A percentile compares a stretch with the other conserved stretches of the same genome.
Conservation (phyloP, 2,797 vertebrate genomes). For the Delichon dasypus region DNA sequence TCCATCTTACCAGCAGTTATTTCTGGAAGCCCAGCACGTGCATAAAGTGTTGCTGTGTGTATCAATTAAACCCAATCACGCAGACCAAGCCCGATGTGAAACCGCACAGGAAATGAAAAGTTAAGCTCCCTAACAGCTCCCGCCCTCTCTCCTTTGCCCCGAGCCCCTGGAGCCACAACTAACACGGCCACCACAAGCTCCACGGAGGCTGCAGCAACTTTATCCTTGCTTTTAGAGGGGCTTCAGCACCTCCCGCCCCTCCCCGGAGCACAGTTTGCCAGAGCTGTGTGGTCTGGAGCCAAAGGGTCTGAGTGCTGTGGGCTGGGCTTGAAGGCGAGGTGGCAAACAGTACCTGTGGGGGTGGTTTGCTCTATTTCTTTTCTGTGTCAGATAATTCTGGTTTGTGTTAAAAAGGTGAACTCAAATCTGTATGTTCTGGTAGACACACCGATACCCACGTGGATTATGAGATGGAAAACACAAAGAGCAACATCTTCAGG, state of each 20-base stretch:
- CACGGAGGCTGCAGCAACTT: background rate
- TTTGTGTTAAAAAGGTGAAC: background rate
- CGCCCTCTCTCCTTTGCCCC: background rate
- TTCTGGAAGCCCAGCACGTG: background rate
- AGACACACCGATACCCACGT: background rate
- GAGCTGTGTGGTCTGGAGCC: background rate
- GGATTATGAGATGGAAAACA: accelerated
- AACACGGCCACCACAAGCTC: background rate
- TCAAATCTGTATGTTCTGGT: accelerated
- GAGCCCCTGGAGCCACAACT: background rate
- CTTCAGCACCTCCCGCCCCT: background rate
- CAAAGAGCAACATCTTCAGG: background rate
- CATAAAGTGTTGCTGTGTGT: background rate
- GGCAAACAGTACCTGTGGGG: background rate
- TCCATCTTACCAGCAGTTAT: background rate
- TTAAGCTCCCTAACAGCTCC: background rate
- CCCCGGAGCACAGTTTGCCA: background rate
- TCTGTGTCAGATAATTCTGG: no score
- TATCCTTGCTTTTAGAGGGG: background rate
- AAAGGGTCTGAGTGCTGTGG: accelerated
- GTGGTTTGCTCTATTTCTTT: background rate
- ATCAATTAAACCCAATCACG: background rate
- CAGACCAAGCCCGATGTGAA: slow-evolving; percentile 1
- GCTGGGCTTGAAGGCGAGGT: background rate
- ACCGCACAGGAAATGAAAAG: slow-evolving; percentile 65